These are phyloP conservation scores for Neomicropteryx cornuta DNA, from an alignment of 1,140 invertebrate species.

Conservation along the genomic window DNA sequence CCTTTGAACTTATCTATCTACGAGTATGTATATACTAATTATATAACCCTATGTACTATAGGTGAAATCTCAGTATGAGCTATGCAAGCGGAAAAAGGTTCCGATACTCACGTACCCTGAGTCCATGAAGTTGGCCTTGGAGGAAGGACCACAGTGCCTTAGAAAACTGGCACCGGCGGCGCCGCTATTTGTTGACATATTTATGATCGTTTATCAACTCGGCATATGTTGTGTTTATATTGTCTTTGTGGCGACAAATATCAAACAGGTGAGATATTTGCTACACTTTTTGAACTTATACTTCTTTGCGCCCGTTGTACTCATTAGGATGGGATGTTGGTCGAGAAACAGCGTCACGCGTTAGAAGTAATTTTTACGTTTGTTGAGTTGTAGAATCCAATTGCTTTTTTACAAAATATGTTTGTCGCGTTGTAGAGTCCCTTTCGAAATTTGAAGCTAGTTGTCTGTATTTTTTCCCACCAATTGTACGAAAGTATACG, in stretches of 20 bases:
- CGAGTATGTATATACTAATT: background rate
- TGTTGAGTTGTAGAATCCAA: too few species aligned
- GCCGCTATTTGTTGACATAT: conserved; percentile 48
- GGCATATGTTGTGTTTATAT: conserved; percentile 87
- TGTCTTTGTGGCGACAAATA: conserved; percentile 69
- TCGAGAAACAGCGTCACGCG: too few species aligned
- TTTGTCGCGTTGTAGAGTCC: too few species aligned
- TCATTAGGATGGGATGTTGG: too few species aligned
- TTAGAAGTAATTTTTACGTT: too few species aligned
- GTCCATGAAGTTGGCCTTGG: conserved; percentile 49
- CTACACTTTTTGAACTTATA: conserved; percentile 30
- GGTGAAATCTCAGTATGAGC: conserved; percentile 40
- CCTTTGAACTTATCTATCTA: conserved; percentile 2
- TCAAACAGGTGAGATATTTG: conserved; percentile 46
- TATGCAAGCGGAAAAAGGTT: conserved; percentile 42
- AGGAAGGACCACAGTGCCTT: conserved; percentile 44
- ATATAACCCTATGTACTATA: conserved; percentile 13
- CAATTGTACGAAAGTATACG: too few species aligned
- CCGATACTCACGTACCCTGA: conserved; percentile 52
- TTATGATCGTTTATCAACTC: conserved; percentile 75
- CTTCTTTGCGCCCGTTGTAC: too few species aligned
- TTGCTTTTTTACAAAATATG: too few species aligned
- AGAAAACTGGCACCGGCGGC: conserved; percentile 42
- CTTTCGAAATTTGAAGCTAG: too few species aligned
- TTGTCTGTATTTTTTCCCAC: too few species aligned